These are phyloP conservation scores for Phasianus colchicus DNA, from an alignment of 2,113 vertebrate genomes.

Conservation along the genomic window DNA sequence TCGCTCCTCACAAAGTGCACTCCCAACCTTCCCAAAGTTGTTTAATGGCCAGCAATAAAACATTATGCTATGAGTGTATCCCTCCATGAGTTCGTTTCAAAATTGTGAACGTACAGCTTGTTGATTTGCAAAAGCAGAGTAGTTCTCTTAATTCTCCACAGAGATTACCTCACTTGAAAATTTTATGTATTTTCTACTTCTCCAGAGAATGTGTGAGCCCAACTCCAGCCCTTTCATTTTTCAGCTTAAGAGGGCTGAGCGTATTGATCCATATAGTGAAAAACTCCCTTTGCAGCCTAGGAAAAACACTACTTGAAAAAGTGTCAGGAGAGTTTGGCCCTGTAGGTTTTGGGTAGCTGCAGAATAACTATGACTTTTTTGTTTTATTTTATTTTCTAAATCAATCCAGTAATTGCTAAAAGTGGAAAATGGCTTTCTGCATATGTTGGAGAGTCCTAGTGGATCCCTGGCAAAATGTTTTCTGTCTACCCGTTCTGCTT, in stretches of 20 bases:
- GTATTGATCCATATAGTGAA: background rate
- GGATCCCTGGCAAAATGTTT: background rate
- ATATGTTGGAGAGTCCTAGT: background rate
- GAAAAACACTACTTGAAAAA: background rate
- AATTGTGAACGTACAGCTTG: conserved; percentile 10
- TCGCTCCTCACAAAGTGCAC: background rate
- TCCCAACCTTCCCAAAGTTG: background rate
- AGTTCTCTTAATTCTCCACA: conserved; percentile 39
- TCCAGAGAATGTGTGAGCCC: background rate
- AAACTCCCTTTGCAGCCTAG: background rate
- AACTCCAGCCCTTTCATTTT: background rate
- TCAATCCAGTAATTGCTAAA: background rate
- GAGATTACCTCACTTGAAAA: conserved; percentile 8
- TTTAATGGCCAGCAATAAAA: background rate
- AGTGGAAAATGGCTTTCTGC: background rate
- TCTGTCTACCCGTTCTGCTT: background rate
- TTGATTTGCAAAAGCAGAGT: conserved; percentile 7
- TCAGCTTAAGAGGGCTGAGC: background rate
- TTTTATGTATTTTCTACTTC: background rate
- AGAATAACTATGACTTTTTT: background rate
- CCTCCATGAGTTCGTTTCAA: background rate
- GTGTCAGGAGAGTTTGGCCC: background rate
- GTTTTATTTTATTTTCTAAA: background rate
- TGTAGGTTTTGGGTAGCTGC: conserved; percentile 1
- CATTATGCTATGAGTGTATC: background rate